Evolutionary conservation across 2,797 vertebrate species (phyloP).

Genomic region (Pangasius krempfi): DNA sequence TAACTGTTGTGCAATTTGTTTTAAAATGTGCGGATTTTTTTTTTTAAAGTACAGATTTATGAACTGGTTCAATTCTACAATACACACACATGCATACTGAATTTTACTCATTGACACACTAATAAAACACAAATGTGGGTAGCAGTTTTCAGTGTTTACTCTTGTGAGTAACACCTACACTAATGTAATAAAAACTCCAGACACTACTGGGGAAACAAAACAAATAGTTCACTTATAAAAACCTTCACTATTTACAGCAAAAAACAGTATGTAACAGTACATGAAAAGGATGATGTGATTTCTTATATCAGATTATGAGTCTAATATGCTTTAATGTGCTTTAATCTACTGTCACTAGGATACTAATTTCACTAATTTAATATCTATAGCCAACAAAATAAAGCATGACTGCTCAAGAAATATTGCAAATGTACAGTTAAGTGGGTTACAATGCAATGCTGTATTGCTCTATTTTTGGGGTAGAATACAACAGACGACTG

Average conservation of each 20-base stretch:
- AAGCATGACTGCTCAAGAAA: not conserved
- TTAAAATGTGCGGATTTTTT: not conserved
- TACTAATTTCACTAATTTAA: not conserved
- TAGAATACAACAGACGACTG: not conserved
- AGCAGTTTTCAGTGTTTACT: conserved; percentile 44
- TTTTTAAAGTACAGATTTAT: not conserved
- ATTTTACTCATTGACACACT: conserved; percentile 34
- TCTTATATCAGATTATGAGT: not conserved
- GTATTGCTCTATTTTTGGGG: not conserved
- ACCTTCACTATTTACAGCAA: not conserved
- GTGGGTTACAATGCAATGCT: not conserved
- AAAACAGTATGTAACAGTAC: not conserved
- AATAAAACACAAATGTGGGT: conserved; percentile 46
- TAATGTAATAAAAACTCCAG: conserved; percentile 44
- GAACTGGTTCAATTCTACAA: not conserved
- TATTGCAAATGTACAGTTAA: not conserved
- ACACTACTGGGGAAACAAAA: conserved; percentile 22
- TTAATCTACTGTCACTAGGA: not conserved
- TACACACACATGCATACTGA: conserved; percentile 23
- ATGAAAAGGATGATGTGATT: not conserved
- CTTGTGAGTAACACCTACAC: conserved; percentile 37
- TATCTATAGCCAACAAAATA: not conserved
- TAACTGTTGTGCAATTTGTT: not conserved
- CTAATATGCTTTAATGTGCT: not conserved
- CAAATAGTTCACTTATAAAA: not conserved